phyloP scores from a whole-genome alignment of 2,797 vertebrate species.

The Nasua narica region DNA sequence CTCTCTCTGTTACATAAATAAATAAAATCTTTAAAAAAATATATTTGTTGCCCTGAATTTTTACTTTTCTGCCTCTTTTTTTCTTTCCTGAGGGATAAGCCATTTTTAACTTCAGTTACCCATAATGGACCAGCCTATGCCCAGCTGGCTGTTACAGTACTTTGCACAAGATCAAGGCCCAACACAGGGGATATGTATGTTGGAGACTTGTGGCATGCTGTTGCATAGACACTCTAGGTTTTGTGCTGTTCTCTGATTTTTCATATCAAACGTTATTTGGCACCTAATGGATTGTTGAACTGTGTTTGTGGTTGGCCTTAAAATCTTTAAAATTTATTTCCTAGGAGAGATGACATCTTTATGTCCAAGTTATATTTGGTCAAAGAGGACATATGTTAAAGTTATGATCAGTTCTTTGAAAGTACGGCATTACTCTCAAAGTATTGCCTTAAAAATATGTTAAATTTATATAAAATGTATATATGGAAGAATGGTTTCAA shows the following conservation, averaged over 20 bases:
- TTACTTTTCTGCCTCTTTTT: neutral
- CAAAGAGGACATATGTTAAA: neutral
- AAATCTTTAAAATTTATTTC: neutral
- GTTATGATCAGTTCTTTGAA: neutral
- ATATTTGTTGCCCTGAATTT: conserved; percentile 1
- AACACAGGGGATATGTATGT: neutral
- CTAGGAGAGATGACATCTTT: neutral
- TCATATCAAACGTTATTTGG: neutral
- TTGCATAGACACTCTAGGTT: neutral
- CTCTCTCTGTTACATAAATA: too few relatives aligned
- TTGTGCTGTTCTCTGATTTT: conserved; percentile 11
- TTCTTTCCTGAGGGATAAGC: neutral
- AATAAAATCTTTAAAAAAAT: too few relatives aligned
- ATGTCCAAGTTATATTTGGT: neutral
- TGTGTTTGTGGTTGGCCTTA: neutral
- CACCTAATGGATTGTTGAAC: neutral
- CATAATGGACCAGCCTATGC: neutral
- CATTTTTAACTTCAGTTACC: neutral
- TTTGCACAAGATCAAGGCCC: neutral
- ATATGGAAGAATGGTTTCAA: neutral
- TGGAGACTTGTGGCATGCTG: neutral
- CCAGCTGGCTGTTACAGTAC: neutral
- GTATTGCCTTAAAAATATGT: neutral
- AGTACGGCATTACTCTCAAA: neutral
- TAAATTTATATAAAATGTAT: neutral